Percentiles rank a stretch among this genome's conserved stretches.
Evolutionary conservation across 2,797 vertebrate genomes (phyloP).

Genomic region (Myotis pilosus): DNA sequence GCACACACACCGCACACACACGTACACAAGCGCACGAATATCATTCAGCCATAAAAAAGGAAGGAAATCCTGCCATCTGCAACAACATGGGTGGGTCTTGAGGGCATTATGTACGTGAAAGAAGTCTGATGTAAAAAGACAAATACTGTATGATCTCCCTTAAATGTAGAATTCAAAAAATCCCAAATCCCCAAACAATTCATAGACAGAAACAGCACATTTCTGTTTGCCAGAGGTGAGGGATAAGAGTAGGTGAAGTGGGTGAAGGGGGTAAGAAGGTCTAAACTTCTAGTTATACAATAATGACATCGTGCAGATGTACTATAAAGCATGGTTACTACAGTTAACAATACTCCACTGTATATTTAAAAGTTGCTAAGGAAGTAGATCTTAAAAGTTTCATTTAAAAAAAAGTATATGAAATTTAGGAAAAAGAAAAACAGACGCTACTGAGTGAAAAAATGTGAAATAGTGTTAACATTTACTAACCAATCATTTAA

Average conservation of each 20-base stretch:
- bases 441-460: background rate
- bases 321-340: background rate
- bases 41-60: background rate
- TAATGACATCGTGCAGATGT: background rate
- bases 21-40: background rate
- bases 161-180: background rate
- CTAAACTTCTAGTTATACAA: background rate
- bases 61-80: background rate
- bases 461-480: background rate
- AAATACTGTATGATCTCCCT: background rate
- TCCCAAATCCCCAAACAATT: background rate
- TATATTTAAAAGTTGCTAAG: background rate
- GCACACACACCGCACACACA: background rate
- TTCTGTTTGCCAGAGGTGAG: background rate
- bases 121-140: background rate
- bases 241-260: background rate
- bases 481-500: background rate
- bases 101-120: background rate
- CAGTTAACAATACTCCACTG: background rate
- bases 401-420: background rate
- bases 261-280: background rate
- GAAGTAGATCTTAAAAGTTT: background rate
- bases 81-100: background rate
- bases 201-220: background rate
- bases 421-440: background rate